Evolutionary conservation across 1,140 invertebrate species (phyloP).

Genomic region (Streblospio benedicti): DNA sequence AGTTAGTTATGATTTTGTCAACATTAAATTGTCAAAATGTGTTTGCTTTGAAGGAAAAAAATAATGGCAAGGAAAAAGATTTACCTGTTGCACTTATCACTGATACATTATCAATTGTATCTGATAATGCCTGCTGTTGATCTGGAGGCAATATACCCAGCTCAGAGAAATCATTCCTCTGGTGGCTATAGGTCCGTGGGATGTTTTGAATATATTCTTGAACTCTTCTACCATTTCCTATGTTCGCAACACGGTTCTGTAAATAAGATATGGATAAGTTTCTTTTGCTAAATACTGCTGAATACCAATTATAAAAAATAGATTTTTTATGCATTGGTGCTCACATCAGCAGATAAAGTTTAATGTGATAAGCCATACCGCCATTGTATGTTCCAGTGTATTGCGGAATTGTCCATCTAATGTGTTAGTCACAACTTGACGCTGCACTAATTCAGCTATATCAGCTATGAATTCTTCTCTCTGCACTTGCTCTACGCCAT

Average conservation of each 20-base stretch:
- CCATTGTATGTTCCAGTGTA: conserved; percentile 30
- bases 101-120: conserved; percentile 35
- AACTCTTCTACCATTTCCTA: conserved; percentile 31
- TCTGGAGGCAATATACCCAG: conserved; percentile 28
- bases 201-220: conserved; percentile 31
- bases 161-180: conserved; percentile 40
- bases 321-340: too few species aligned
- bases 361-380: conserved; percentile 29
- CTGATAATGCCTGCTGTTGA: conserved; percentile 10
- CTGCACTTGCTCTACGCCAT: conserved; percentile 18
- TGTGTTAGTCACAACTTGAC: conserved; percentile 35
- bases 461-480: conserved; percentile 34
- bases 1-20: too few species aligned
- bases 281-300: too few species aligned
- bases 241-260: conserved; percentile 20
- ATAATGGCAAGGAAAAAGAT: too few species aligned
- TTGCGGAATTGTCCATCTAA: conserved; percentile 30
- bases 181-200: conserved; percentile 21
- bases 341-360: too few species aligned
- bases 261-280: conserved; percentile 10
- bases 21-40: too few species aligned
- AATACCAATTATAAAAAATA: too few species aligned
- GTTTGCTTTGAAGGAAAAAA: too few species aligned
- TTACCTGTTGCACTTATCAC: conserved; percentile 38
- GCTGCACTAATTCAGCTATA: conserved; percentile 40